These are phyloP conservation scores for Diplodus puntazzo DNA, from an alignment of 2,797 vertebrate species.

Conservation along the genomic window DNA sequence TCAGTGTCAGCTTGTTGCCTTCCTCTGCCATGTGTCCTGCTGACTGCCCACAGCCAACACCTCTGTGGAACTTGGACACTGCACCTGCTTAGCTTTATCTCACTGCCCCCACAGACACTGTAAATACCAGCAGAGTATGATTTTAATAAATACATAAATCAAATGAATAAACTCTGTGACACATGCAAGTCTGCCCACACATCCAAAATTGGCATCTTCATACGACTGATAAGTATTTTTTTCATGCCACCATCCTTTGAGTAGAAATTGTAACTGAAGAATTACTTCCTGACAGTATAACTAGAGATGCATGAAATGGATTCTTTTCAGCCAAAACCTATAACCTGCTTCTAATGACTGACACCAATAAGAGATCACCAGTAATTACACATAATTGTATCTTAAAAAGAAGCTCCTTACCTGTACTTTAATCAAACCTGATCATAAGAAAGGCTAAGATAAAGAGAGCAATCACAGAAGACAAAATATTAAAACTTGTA, in stretches of 20 bases:
- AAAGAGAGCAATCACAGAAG: too few relatives aligned
- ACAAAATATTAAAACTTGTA: too few relatives aligned
- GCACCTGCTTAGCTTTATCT: constrained; percentile 63
- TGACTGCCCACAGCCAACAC: constrained; percentile 67
- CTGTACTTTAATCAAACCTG: too few relatives aligned
- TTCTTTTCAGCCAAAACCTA: too few relatives aligned
- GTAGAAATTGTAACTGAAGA: constrained; percentile 9
- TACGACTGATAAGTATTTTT: constrained; percentile 3
- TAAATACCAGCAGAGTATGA: constrained; percentile 53
- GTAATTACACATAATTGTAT: too few relatives aligned
- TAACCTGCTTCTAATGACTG: too few relatives aligned
- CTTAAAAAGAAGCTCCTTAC: too few relatives aligned
- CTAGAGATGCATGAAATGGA: too few relatives aligned
- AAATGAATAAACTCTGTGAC: constrained; percentile 54
- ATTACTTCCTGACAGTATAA: constrained; percentile 3
- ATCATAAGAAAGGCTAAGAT: too few relatives aligned
- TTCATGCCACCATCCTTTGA: constrained; percentile 25
- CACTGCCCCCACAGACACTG: constrained; percentile 58
- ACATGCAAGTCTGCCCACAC: constrained; percentile 52
- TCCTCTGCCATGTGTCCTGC: constrained; percentile 90
- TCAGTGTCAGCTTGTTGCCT: constrained; percentile 91
- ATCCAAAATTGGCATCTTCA: constrained; percentile 42
- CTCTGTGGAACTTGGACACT: constrained; percentile 59
- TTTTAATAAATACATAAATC: constrained; percentile 58
- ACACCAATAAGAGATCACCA: too few relatives aligned